These are phyloP conservation scores for Tanypteryx hageni DNA, from an alignment of 2,888 invertebrate genomes.

Conservation along the genomic window DNA sequence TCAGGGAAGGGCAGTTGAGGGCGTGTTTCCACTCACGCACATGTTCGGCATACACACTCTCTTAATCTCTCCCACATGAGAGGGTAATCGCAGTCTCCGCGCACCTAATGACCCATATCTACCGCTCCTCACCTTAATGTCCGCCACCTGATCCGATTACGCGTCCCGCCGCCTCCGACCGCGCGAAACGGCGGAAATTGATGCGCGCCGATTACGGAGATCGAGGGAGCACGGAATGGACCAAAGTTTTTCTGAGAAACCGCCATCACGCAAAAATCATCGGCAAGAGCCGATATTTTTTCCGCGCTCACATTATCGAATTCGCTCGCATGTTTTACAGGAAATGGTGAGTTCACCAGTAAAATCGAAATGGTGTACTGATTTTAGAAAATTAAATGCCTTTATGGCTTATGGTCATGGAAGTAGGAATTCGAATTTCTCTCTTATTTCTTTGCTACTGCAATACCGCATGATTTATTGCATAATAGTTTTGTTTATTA, in stretches of 20 bases:
- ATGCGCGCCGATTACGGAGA: conserved; percentile 13
- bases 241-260: neutral
- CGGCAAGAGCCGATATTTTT: neutral
- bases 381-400: no score
- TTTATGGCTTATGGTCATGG: no score
- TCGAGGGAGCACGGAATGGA: neutral
- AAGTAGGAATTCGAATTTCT: no score
- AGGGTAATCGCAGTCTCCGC: neutral
- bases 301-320: neutral
- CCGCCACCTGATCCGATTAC: conserved; percentile 35
- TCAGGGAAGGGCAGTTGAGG: neutral
- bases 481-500: no score
- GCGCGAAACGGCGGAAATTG: conserved; percentile 27
- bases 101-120: conserved; percentile 24
- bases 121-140: neutral
- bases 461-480: no score
- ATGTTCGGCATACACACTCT: neutral
- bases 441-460: no score
- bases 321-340: no score
- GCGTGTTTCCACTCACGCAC: neutral
- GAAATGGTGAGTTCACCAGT: no score
- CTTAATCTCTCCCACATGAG: conserved; percentile 9
- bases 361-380: no score
- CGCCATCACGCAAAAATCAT: neutral
- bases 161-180: neutral